Evolutionary conservation across 2,888 invertebrate species (phyloP).

Genomic region (Apamea epomidion): DNA sequence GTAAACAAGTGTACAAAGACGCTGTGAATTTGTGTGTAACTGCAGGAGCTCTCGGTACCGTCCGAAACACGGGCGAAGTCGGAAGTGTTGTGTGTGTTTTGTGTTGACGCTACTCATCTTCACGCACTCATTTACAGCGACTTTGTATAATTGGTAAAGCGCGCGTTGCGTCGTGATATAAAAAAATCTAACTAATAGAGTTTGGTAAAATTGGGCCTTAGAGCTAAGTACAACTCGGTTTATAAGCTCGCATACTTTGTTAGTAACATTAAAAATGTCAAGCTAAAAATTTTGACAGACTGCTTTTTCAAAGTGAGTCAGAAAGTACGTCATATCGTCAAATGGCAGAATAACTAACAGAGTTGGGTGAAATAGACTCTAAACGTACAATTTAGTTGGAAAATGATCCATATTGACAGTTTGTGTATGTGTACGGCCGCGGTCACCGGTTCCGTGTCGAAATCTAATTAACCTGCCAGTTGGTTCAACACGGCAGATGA

Average conservation of each 20-base stretch:
- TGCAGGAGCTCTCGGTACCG: neutral
- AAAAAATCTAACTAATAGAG: neutral
- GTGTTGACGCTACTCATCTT: neutral
- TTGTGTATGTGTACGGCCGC: constrained; percentile 25
- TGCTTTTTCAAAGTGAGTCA: too few species aligned
- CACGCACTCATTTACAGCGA: neutral
- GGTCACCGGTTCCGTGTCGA: constrained; percentile 73
- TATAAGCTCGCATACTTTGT: neutral
- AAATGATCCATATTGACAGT: constrained; percentile 55
- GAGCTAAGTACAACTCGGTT: neutral
- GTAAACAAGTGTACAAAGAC: neutral
- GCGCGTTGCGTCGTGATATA: neutral
- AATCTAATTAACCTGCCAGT: constrained; percentile 80
- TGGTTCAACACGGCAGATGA: constrained; percentile 66
- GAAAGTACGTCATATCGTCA: neutral
- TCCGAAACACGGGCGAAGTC: neutral
- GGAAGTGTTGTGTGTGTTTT: neutral
- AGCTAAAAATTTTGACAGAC: neutral
- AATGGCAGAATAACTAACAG: neutral
- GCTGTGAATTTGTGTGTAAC: neutral
- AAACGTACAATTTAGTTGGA: constrained; percentile 47
- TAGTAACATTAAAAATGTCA: neutral
- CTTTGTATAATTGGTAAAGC: neutral
- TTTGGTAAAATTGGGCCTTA: neutral
- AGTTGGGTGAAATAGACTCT: neutral